Base-by-base conservation (phyloP, 2,113 vertebrate species). In the Urocynchramus pylzowi region DNA sequence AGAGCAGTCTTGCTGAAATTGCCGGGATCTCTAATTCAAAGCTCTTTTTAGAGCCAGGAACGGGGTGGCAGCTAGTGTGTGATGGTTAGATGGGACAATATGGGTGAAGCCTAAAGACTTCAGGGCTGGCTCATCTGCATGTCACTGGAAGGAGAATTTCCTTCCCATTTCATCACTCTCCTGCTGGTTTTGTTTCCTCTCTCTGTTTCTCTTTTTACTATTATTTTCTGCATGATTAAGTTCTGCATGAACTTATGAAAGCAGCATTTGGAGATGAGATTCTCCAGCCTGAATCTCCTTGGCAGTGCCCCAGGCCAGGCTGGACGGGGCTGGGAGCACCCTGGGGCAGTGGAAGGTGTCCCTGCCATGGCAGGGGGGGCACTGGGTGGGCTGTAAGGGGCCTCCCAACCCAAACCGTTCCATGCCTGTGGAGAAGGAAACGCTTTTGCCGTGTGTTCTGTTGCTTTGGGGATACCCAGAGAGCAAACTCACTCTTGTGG, bases 41-140 rank as follows among this genome's bases (percentile, higher is more conserved):
- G 15, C 24, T 7, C 20, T 1, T 33, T 28, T 6, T 4, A 17
- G 50, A 81, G 39, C 24, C 56, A 39, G 71, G 41, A 73, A 1
- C 1, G 0, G 21, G 27, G 11, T 21, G 47, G 57, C 37, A 63
- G 35, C 12, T 13, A 1, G 4, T 11, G 60, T 31, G 44, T 28
- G 45, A 6, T 56, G 35, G 15, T 33, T 16, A 19, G 23, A 21
- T 33, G 44, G 44, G 37, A 27, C 30, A 18, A 3, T 19, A 5
- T 9, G 21, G 39, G 42, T 31, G 41, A 18, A 60, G 12, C 31
- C 26, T 33, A 2, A 57, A 49, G 15, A 7, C 22, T 42, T 60
- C 9, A 49, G 33, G n/a, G 35, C 20, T 39, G 11, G 4, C 17
- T 54, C 20, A 11, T 9, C 8, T 22, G 0, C 3, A 4, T 15